Conservation (phyloP, 2,888 invertebrate species). For the Lamellibrachia satsuma region DNA sequence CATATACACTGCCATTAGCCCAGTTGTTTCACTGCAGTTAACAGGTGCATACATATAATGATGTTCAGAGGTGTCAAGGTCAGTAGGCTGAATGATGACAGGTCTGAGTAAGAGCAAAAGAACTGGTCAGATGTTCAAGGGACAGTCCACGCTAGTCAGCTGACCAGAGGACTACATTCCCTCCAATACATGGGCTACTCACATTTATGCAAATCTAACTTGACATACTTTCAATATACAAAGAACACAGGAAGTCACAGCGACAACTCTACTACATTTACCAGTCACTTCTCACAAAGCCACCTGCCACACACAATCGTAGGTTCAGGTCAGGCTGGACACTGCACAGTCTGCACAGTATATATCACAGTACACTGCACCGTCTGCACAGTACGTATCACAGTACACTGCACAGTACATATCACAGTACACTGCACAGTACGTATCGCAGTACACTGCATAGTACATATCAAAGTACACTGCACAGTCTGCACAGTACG, state of each 20-base stretch:
- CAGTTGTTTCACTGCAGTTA: background rate
- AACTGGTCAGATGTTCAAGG: background rate
- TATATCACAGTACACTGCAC: background rate
- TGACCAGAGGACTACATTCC: background rate
- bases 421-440: no score
- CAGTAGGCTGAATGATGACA: background rate
- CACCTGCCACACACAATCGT: background rate
- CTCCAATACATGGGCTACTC: background rate
- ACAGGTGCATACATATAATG: conserved; percentile 8
- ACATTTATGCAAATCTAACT: background rate
- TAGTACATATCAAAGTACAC: no score
- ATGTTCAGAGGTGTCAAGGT: conserved; percentile 9
- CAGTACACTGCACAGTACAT: background rate
- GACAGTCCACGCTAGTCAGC: background rate
- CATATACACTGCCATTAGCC: background rate
- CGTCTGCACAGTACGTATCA: background rate
- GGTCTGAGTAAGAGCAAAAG: background rate
- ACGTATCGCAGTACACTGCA: no score
- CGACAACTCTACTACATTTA: background rate
- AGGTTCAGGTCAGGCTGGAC: background rate
- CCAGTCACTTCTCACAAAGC: background rate
- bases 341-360: background rate
- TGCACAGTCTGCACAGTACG: no score
- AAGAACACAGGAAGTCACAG: background rate
- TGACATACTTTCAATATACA: background rate